Evolutionary conservation across 2,797 vertebrate species (phyloP).

Genomic region (Halcyon smyrnensis): DNA sequence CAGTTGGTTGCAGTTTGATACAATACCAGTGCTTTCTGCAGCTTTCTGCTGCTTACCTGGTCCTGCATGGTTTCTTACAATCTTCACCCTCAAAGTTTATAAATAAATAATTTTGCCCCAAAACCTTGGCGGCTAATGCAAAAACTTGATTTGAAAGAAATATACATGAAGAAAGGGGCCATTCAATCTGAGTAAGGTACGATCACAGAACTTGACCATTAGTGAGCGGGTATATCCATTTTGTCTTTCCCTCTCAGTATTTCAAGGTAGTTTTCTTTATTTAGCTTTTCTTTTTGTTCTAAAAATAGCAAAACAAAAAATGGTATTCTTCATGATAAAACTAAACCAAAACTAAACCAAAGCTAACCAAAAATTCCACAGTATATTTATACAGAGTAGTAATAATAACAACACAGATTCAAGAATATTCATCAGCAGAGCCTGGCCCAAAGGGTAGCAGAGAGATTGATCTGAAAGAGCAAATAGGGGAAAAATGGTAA

Average conservation of each 20-base stretch:
- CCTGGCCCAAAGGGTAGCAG: background rate
- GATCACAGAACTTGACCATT: background rate
- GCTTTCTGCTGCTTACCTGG: background rate
- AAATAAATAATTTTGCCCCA: background rate
- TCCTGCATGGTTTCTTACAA: background rate
- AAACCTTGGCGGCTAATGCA: background rate
- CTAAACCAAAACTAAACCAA: background rate
- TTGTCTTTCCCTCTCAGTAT: background rate
- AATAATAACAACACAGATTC: background rate
- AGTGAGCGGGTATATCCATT: background rate
- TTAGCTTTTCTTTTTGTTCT: background rate
- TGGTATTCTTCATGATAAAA: background rate
- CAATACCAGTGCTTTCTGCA: background rate
- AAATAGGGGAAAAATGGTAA: background rate
- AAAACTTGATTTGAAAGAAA: background rate
- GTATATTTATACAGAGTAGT: background rate
- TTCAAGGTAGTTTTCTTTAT: background rate
- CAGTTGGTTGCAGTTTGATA: background rate
- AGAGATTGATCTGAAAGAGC: background rate
- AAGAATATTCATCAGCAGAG: background rate
- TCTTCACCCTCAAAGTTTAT: background rate
- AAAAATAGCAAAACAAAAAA: background rate
- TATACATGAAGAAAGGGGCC: background rate
- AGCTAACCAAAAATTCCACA: background rate
- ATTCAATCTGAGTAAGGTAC: background rate